Evolutionary conservation across 2,113 vertebrate genomes (phyloP).

Genomic region (Haemorhous mexicanus): DNA sequence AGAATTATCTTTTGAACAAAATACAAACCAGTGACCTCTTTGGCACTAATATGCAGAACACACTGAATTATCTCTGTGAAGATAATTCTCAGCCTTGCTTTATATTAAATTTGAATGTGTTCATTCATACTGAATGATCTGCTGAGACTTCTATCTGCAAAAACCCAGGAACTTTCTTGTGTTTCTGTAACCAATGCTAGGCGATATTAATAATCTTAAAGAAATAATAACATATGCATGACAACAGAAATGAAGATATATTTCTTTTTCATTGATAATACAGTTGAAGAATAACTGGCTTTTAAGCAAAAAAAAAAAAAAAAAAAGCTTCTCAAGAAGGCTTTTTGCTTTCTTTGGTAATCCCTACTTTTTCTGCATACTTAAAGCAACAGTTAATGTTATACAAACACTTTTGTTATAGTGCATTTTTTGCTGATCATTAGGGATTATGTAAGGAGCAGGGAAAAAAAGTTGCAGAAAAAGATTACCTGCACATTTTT

Average conservation of each 20-base stretch:
- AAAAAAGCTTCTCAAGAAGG: background rate
- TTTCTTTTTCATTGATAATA: background rate
- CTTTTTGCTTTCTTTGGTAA: background rate
- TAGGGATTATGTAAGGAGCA: background rate
- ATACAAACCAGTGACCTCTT: background rate
- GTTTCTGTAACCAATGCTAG: background rate
- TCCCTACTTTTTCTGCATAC: background rate
- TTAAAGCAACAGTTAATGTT: background rate
- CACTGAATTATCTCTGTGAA: constrained; percentile 2
- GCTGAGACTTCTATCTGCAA: background rate
- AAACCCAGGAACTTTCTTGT: background rate
- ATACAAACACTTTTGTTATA: background rate
- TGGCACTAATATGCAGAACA: background rate
- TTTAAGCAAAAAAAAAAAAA: background rate
- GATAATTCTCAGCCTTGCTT: background rate
- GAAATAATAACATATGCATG: background rate
- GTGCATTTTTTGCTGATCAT: background rate
- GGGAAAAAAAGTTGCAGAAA: background rate
- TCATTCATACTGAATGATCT: background rate
- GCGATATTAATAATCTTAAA: background rate
- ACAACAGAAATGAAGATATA: background rate
- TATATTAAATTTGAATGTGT: background rate
- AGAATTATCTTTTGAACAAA: background rate
- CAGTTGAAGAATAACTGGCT: background rate
- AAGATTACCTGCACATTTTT: background rate